Conservation (phyloP, 2,113 vertebrate genomes). For the Aspidoscelis tigris region DNA sequence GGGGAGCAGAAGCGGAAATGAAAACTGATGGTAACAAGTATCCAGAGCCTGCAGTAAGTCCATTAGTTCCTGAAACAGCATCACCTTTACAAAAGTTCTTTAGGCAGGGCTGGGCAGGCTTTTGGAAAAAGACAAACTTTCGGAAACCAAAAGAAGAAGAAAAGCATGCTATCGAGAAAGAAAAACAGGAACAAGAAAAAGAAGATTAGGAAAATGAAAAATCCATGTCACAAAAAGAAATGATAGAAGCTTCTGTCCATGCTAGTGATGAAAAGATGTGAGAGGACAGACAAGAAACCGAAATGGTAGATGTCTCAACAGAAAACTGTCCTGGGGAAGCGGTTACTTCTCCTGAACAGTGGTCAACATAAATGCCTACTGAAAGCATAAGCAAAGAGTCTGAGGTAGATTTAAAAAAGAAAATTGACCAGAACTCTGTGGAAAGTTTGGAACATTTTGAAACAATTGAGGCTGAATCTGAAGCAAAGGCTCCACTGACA, state of each 20-base stretch:
- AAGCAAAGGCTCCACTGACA: constrained; percentile 46
- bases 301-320: not conserved
- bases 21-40: constrained; percentile 71
- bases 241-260: constrained; percentile 37
- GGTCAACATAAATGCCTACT: no score
- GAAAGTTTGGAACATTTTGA: constrained; percentile 35
- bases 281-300: constrained; percentile 50
- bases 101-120: constrained; percentile 88
- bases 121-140: constrained; percentile 92
- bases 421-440: constrained; percentile 31
- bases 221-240: constrained; percentile 55
- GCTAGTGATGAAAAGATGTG: not conserved
- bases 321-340: constrained; percentile 42
- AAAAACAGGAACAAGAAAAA: constrained; percentile 66
- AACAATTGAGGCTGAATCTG: constrained; percentile 43
- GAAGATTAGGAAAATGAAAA: constrained; percentile 50
- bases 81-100: constrained; percentile 92
- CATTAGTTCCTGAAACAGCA: constrained; percentile 76
- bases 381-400: no score
- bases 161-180: constrained; percentile 68
- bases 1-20: constrained; percentile 52
- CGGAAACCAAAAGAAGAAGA: constrained; percentile 90
- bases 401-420: no score
- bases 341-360: not conserved
- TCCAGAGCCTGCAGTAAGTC: constrained; percentile 70